Conservation (phyloP, 1,140 invertebrate species). For the Drosophila ficusphila region DNA sequence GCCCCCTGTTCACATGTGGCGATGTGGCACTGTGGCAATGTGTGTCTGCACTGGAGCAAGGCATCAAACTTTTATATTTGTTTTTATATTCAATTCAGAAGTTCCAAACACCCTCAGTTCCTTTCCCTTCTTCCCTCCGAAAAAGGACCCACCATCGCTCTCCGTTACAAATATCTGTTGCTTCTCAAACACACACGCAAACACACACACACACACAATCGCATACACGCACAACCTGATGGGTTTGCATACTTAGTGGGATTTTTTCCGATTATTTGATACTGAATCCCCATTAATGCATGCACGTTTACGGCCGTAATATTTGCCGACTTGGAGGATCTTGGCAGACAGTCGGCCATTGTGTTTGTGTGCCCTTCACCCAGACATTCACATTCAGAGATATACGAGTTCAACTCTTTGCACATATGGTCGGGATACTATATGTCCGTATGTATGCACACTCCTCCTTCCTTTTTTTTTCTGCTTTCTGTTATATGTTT, state of each 20-base stretch:
- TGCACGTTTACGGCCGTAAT: slow-evolving; percentile 56
- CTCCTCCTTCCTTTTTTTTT: slow-evolving; percentile 24
- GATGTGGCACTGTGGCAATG: slow-evolving; percentile 15
- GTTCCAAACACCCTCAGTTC: slow-evolving; percentile 37
- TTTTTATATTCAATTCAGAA: slow-evolving; percentile 80
- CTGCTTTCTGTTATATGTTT: not conserved
- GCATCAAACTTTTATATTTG: slow-evolving; percentile 77
- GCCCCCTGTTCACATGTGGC: not conserved
- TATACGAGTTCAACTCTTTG: slow-evolving; percentile 30
- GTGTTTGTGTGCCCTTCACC: slow-evolving; percentile 53
- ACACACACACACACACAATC: slow-evolving; percentile 2
- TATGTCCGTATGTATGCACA: slow-evolving; percentile 22
- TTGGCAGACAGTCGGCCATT: slow-evolving; percentile 46
- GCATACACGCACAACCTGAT: slow-evolving; percentile 24
- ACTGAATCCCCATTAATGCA: slow-evolving; percentile 65
- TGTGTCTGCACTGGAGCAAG: slow-evolving; percentile 23
- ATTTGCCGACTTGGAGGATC: slow-evolving; percentile 60
- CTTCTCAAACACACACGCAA: slow-evolving; percentile 10
- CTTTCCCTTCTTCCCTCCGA: not conserved
- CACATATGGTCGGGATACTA: slow-evolving; percentile 1
- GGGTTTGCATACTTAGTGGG: slow-evolving; percentile 37
- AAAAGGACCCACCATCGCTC: slow-evolving; percentile 4
- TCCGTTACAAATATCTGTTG: slow-evolving; percentile 53
- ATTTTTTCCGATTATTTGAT: slow-evolving; percentile 59
- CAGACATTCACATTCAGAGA: slow-evolving; percentile 33